phyloP scores from a whole-genome alignment of 2,888 invertebrate genomes.

The Cordylochernes scorpioides region DNA sequence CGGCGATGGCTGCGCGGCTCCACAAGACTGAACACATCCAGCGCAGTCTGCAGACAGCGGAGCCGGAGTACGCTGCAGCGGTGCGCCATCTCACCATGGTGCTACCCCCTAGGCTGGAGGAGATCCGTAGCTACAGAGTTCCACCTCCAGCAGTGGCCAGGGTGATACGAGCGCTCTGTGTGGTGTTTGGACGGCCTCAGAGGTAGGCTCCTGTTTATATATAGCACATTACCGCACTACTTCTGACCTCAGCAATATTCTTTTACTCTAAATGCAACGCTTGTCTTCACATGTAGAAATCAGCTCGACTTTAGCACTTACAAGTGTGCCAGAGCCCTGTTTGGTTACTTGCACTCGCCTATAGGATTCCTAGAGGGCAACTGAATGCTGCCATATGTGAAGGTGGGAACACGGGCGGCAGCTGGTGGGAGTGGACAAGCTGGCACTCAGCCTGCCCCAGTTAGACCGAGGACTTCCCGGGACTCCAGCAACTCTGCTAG shows the following conservation, averaged over 20 bases:
- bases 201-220: background rate
- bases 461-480: background rate
- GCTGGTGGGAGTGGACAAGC: background rate
- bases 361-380: too few relatives aligned
- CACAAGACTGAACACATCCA: background rate
- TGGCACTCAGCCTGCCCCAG: background rate
- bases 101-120: background rate
- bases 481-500: background rate
- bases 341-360: too few relatives aligned
- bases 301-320: too few relatives aligned
- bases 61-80: background rate
- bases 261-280: too few relatives aligned
- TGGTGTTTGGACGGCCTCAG: too few relatives aligned
- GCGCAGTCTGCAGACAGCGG: background rate
- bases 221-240: background rate
- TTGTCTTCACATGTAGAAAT: too few relatives aligned
- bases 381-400: too few relatives aligned
- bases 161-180: too few relatives aligned
- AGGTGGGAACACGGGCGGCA: background rate
- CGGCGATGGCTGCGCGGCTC: background rate
- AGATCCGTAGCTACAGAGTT: conserved; percentile 1
- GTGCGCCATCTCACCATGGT: background rate
- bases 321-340: too few relatives aligned
- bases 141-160: too few relatives aligned
- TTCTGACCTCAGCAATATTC: background rate